phyloP scores from a whole-genome alignment of 2,797 vertebrate species.

The Gallinago stenura region DNA sequence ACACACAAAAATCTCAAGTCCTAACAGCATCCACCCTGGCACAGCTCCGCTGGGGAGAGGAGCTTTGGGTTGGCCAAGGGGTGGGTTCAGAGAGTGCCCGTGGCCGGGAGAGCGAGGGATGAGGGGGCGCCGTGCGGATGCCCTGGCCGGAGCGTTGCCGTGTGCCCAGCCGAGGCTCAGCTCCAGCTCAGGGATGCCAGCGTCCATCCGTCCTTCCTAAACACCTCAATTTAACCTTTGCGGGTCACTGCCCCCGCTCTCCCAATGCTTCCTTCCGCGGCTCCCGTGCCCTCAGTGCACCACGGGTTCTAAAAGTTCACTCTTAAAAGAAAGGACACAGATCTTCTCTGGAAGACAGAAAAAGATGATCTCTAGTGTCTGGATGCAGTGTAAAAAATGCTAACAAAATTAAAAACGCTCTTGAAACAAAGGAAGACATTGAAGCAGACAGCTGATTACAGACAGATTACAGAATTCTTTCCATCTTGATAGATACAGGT shows the following conservation, averaged over 20 bases:
- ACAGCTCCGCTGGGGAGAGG: accelerated
- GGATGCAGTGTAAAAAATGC: not conserved
- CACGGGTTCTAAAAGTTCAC: not conserved
- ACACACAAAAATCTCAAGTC: not conserved
- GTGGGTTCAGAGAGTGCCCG: not conserved
- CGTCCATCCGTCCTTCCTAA: not conserved
- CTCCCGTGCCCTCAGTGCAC: not conserved
- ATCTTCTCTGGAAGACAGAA: not conserved
- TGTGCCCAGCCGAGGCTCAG: not conserved
- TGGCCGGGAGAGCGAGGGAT: accelerated
- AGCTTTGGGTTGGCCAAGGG: not conserved
- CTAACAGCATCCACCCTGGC: not conserved
- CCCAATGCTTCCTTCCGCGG: accelerated
- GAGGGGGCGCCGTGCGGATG: accelerated
- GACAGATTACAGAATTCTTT: not conserved
- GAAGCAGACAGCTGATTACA: not conserved
- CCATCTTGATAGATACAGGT: not conserved
- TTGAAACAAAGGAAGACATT: not conserved
- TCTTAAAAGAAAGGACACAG: not conserved
- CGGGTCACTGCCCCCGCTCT: not conserved
- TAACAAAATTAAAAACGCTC: not conserved
- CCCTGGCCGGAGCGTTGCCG: accelerated
- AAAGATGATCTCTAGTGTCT: not conserved
- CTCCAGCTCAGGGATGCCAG: not conserved
- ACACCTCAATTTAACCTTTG: not conserved